These are phyloP conservation scores for Apis laboriosa DNA, from an alignment of 1,140 invertebrate genomes.

Conservation along the genomic window DNA sequence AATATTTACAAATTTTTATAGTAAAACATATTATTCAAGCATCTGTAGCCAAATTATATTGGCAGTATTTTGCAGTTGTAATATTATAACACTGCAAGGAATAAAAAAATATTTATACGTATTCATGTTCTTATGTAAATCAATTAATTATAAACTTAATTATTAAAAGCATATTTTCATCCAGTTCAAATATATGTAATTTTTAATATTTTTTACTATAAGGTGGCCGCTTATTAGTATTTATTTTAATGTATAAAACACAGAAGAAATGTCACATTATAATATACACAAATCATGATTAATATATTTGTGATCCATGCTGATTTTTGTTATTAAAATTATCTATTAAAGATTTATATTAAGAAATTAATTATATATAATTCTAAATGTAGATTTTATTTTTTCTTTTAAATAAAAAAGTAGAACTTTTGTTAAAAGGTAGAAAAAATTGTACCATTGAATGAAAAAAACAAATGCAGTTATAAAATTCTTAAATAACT, in stretches of 20 bases:
- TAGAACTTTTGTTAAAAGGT: constrained; percentile 8
- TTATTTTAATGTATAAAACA: constrained; percentile 18
- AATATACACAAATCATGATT: constrained; percentile 26
- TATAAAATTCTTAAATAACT: constrained; percentile 42
- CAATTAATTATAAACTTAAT: constrained; percentile 3
- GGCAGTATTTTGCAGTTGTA: constrained; percentile 28
- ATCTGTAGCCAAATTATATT: constrained; percentile 43
- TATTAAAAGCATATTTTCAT: not conserved
- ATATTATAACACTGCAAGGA: constrained; percentile 23
- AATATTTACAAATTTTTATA: constrained; percentile 38
- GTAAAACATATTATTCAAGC: constrained; percentile 43
- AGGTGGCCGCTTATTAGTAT: not conserved
- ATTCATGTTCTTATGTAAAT: constrained; percentile 10
- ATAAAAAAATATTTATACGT: constrained; percentile 41
- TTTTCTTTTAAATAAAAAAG: not conserved
- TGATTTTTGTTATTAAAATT: constrained; percentile 14
- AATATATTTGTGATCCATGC: constrained; percentile 10
- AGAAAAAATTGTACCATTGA: not conserved
- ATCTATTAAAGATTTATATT: not conserved
- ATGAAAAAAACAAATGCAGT: constrained; percentile 42
- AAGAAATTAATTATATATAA: not conserved
- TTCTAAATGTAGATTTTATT: not conserved
- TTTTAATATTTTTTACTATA: not conserved
- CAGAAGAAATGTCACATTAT: constrained; percentile 4
- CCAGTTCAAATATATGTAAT: not conserved